Evolutionary conservation across 2,113 vertebrate species (phyloP).

Genomic region (Plectropomus leopardus): DNA sequence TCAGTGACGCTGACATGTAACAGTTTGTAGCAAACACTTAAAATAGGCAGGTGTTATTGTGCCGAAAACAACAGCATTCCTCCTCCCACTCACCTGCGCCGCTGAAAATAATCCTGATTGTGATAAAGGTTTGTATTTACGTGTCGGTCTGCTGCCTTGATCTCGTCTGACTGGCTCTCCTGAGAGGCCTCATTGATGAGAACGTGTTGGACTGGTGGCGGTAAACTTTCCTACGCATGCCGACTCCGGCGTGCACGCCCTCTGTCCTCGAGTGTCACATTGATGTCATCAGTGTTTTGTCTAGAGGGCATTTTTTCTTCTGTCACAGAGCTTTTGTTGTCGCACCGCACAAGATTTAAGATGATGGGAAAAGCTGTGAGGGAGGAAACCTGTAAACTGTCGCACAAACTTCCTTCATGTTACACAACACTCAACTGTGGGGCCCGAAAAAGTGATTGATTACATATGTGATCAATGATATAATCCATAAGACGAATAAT

Average conservation of each 20-base stretch:
- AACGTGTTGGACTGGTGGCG: slow-evolving; percentile 58
- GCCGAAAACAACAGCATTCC: slow-evolving; percentile 34
- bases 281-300: slow-evolving; percentile 69
- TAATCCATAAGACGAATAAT: no score
- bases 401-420: neutral
- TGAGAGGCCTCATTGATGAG: neutral
- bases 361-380: slow-evolving; percentile 6
- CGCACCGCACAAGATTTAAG: neutral
- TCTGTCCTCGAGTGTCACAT: slow-evolving; percentile 37
- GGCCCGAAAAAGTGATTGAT: no score
- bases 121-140: slow-evolving; percentile 26
- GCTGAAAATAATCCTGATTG: slow-evolving; percentile 37
- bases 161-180: slow-evolving; percentile 32
- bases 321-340: slow-evolving; percentile 46
- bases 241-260: slow-evolving; percentile 6
- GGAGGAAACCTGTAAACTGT: slow-evolving; percentile 14
- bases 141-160: neutral
- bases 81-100: slow-evolving; percentile 61
- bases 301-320: slow-evolving; percentile 23
- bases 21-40: neutral
- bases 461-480: no score
- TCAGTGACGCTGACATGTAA: slow-evolving; percentile 7
- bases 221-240: neutral
- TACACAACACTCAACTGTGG: neutral
- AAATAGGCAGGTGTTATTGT: slow-evolving; percentile 40